A percentile compares a stretch with the other conserved stretches of the same genome.
Evolutionary conservation across 2,888 invertebrate species (phyloP).

Genomic region (Acronicta psi): DNA sequence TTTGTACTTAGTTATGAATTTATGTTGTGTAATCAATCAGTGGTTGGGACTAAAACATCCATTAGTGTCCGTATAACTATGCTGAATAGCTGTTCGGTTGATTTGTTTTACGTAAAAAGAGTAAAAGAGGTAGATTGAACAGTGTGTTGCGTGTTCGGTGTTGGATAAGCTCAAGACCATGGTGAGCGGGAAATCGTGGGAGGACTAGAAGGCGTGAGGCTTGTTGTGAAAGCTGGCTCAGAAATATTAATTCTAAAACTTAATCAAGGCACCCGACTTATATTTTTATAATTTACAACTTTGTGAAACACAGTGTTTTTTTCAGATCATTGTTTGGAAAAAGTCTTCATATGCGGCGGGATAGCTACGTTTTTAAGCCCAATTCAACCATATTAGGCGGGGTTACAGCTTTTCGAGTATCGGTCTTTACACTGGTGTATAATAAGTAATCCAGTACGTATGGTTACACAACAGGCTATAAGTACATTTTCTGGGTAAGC

Average conservation of each 20-base stretch:
- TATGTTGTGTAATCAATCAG: conserved; percentile 4
- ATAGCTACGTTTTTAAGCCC: too few species aligned
- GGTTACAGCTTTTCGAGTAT: too few species aligned
- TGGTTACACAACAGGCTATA: too few species aligned
- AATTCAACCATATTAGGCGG: too few species aligned
- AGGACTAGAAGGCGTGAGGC: conserved; percentile 12
- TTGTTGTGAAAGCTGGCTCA: conserved; percentile 11
- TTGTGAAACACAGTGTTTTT: too few species aligned
- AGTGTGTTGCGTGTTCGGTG: neutral
- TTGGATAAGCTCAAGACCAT: neutral
- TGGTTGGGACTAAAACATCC: neutral
- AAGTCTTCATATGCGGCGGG: too few species aligned
- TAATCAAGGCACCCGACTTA: neutral
- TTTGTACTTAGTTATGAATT: conserved; percentile 1
- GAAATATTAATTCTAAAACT: conserved; percentile 1
- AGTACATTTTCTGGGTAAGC: too few species aligned
- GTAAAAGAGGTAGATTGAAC: neutral
- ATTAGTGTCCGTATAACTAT: too few species aligned
- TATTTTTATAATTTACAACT: neutral
- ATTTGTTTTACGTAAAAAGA: neutral
- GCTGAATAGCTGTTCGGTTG: too few species aligned
- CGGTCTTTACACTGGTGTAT: too few species aligned
- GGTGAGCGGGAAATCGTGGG: conserved; percentile 16
- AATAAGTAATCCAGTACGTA: too few species aligned
- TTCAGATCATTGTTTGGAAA: too few species aligned